Evolutionary conservation across 1,140 invertebrate species (phyloP).

Genomic region (Bombus pyrosoma): DNA sequence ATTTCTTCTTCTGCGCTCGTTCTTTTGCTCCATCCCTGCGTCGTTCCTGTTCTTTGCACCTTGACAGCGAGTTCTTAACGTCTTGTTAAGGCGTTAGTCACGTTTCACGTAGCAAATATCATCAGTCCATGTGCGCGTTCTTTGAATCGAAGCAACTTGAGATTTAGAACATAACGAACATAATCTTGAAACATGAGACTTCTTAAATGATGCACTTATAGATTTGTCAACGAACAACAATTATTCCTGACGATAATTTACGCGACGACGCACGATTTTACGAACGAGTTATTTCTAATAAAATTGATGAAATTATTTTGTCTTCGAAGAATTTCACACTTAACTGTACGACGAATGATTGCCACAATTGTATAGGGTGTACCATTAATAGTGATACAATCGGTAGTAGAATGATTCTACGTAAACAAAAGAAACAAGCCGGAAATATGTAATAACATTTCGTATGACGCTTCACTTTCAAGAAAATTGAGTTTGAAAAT

Average conservation of each 20-base stretch:
- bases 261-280: not conserved
- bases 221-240: too few species aligned
- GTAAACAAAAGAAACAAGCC: too few species aligned
- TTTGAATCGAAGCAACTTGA: not conserved
- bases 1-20: not conserved
- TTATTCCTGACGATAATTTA: not conserved
- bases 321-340: not conserved
- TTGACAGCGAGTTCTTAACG: slow-evolving; percentile 3
- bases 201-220: too few species aligned
- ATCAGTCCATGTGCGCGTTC: not conserved
- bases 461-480: too few species aligned
- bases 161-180: not conserved
- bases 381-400: too few species aligned
- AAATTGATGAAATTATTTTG: not conserved
- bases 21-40: not conserved
- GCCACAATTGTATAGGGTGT: too few species aligned
- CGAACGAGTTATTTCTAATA: not conserved
- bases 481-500: too few species aligned
- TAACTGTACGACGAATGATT: not conserved
- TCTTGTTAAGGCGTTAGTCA: slow-evolving; percentile 11
- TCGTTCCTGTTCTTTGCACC: not conserved
- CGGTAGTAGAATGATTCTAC: too few species aligned
- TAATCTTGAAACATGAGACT: too few species aligned
- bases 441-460: too few species aligned
- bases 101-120: not conserved